Evolutionary conservation across 2,797 vertebrate species (phyloP), one percentile per base, ranked within the genome.

Genomic region (Periparus ater): DNA sequence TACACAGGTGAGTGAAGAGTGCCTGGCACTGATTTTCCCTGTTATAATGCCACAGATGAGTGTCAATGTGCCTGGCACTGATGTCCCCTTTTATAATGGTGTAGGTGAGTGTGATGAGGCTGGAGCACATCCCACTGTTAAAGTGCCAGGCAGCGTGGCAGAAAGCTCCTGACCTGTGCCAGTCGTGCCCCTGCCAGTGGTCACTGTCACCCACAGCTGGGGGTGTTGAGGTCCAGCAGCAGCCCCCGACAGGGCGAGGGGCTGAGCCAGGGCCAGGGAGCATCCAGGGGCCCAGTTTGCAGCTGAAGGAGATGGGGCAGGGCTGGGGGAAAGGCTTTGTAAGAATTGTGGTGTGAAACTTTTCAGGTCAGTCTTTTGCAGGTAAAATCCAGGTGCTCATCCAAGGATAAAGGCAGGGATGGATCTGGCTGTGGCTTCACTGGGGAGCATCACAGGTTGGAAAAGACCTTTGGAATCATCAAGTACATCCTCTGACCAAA

Each of bases 171-270:
- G 38, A 38, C 27, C 32, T 0, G 4, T 22, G 2, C 19, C 5
- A 5, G 18, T 60, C 0, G 0, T 50, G 42, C 6, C 58, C 25
- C 42, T 57, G 14, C 27, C 26, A 3, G 0, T 5, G 2, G 57
- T 19, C 5, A 1, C 57, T 80, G 51, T 26, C 79, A 36, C 54
- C 18, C 50, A 5, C 9, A 30, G 42, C 47, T 6, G 0, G 6
- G 8, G 13, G 10, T 27, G 68, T 40, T 55, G 30, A 44, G 40
- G 11, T 54, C 55, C 38, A 10, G 10, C 11, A 0, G 22, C 57
- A 20, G 10, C 32, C 32, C 29, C n/a, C 0, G 3, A 3, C 16
- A 16, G 23, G 29, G 26, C 0, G 1, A 55, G 13, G 14, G 58
- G 18, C 36, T 48, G 57, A 51, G 27, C 9, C 51, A 36, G 29